Base-by-base conservation (phyloP, 2,888 invertebrate species). In the Pammene aurita region DNA sequence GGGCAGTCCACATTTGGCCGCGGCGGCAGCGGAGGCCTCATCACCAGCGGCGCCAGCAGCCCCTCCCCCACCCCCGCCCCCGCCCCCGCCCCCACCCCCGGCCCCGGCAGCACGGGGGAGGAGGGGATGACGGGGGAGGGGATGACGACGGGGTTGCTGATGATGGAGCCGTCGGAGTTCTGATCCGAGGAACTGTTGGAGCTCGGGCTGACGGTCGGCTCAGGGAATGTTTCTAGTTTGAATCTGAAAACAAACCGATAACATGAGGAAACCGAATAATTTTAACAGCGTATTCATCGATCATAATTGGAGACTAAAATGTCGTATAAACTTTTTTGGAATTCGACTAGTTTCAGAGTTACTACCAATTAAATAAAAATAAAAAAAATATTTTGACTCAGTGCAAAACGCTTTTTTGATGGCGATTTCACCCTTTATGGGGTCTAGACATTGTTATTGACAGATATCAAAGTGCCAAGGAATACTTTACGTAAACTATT, bases 121-220 rank as follows among this genome's bases (percentile, higher is more conserved):
- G 77, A 69, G 64, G 74, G 68, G 62, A 77, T 72, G 61, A 78
- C 35, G 34, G 83, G 78, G 6, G 80, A 74, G 26, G 78, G 70
- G 67, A 82, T 73, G 70, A 82, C 16, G 34, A 71, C 44, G 0
- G 76, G 72, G 2, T 78, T 74, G 41, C 88, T 88, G 67, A 91
- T 88, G 54, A 93, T 91, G 7, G 92, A 92, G 61, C 89, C 90
- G 5, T 92, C 93, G 2, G 26, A 26, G 72, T 90, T 91, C 58
- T 86, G 89, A 73, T 93, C 93, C 0, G 93, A 93, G 0, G 93
- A 93, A 69, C 92, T 92, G 73, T 93, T 92, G 0, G 93, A 93
- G 0, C 92, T 90, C 0, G 93, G 92, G 72, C 93, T 93, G n/a
- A 92, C 77, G 0, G 90, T 90, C 2, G 90, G 85, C 58, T 89